phyloP scores from a whole-genome alignment of 2,113 vertebrate species.

The Elephantulus edwardii region DNA sequence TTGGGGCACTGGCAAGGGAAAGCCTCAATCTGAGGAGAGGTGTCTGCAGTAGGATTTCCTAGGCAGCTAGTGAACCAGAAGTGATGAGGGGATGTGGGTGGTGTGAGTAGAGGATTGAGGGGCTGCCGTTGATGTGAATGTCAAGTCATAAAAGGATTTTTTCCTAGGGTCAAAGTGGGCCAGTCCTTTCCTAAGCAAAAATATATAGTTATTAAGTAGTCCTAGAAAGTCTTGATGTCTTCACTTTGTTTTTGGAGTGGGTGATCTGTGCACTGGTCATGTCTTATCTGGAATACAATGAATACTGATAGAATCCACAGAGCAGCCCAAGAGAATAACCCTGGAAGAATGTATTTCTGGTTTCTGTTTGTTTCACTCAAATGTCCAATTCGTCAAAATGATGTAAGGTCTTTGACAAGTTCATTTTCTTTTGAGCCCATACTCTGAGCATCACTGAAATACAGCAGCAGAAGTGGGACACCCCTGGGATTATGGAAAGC shows the following conservation, averaged over 20 bases:
- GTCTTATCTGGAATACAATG: background rate
- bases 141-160: background rate
- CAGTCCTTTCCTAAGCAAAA: background rate
- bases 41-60: background rate
- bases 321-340: background rate
- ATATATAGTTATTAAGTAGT: background rate
- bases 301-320: background rate
- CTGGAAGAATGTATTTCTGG: conserved; percentile 10
- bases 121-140: background rate
- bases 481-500: background rate
- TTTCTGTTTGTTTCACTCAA: conserved; percentile 52
- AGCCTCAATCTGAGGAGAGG: background rate
- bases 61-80: accelerated
- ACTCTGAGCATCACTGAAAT: conserved; percentile 33
- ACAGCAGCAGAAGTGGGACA: background rate
- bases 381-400: conserved; percentile 34
- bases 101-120: no score
- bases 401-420: conserved; percentile 30
- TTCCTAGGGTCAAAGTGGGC: background rate
- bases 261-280: background rate
- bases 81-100: no score
- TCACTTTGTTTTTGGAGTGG: background rate
- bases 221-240: background rate
- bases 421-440: conserved; percentile 19
- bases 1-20: background rate